Base-by-base conservation (phyloP, 2,797 vertebrate genomes). In the Neomorphus geoffroyi region DNA sequence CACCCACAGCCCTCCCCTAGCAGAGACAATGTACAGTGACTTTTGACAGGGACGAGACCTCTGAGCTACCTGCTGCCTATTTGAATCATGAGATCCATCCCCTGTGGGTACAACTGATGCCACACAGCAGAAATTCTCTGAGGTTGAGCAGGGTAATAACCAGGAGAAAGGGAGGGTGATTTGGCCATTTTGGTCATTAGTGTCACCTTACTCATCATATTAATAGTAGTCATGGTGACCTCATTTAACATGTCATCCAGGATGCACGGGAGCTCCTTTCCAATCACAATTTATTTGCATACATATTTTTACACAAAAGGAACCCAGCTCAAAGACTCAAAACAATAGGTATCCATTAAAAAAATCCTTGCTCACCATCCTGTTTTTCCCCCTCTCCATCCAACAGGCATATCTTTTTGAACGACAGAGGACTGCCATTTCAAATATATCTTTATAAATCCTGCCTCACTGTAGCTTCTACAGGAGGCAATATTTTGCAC, bases 271-370 rank as follows among this genome's bases (percentile, higher is more conserved):
- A 83, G 24, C 64, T 94, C 64, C 61, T 71, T 94, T 93, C 67
- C 87, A 92, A 70, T 71, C 73, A 92, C 43, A 54, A 69, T 84
- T 89, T 51, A 93, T 95, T 93, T 95, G 67, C 83, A 62, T 86
- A 65, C 39, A n/a, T 61, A 37, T 80, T 93, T 86, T 81, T 79
- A 48, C 45, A 81, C 58, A 74, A 81, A 72, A 73, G 24, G 41
- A 88, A 66, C 30, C 8, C 18, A 72, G 41, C 18, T 70, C 67
- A 91, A 56, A 57, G 17, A n/a, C 43, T 71, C 39, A 17, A 64
- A 91, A 79, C 46, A 75, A 33, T 16, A 66, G 21, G 46, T 73
- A n/a, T 80, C 64, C 10, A 2, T 53, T 53, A 91, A 92, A 75
- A 61, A 72, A 72, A 82, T 78, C 43, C 28, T 51, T 27, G 48